phyloP scores from a whole-genome alignment of 2,888 invertebrate species.

The Liodrosophila aerea region DNA sequence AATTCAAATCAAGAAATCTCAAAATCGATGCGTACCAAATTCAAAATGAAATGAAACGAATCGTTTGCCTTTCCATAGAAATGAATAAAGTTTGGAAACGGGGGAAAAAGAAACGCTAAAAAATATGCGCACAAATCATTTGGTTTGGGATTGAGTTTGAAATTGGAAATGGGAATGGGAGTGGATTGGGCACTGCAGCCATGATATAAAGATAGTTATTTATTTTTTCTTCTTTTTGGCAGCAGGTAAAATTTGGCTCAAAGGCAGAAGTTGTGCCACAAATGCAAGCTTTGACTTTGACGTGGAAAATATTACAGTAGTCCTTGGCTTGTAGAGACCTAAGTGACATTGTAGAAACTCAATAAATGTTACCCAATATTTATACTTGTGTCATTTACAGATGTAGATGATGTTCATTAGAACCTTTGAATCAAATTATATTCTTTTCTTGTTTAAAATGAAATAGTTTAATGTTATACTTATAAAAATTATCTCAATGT shows the following conservation, averaged over 20 bases:
- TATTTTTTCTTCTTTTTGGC: constrained; percentile 9
- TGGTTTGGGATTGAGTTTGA: constrained; percentile 22
- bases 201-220: constrained; percentile 49
- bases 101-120: constrained; percentile 33
- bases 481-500: too few species aligned
- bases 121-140: constrained; percentile 75
- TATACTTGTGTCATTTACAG: too few species aligned
- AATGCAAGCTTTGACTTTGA: constrained; percentile 11
- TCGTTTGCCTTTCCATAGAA: constrained; percentile 60
- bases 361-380: too few species aligned
- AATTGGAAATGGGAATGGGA: constrained; percentile 9
- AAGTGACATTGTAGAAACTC: background rate
- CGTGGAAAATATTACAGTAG: constrained; percentile 32
- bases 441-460: too few species aligned
- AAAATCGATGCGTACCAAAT: constrained; percentile 68
- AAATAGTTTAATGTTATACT: too few species aligned
- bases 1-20: constrained; percentile 55
- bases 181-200: constrained; percentile 35
- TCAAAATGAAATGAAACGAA: constrained; percentile 74
- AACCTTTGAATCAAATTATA: too few species aligned
- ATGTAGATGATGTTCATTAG: too few species aligned
- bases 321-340: background rate
- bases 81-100: constrained; percentile 58
- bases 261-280: constrained; percentile 11
- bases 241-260: constrained; percentile 25